Conservation (phyloP, 2,888 invertebrate species). For the Lacanobia oleracea region DNA sequence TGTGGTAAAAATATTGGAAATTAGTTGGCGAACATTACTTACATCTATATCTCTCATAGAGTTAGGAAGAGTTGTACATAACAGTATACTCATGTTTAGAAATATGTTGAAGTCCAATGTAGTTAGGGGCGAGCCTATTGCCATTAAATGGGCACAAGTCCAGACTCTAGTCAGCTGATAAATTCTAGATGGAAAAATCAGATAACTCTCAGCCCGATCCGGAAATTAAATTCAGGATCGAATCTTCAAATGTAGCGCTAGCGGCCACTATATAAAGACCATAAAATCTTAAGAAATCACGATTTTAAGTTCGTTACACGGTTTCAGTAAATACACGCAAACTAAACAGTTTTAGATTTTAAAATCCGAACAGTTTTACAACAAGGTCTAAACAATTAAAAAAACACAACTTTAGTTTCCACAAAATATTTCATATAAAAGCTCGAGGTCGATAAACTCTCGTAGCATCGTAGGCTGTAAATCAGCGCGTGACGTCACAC, state of each 20-base stretch:
- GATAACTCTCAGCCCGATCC: not conserved
- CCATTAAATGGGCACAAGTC: not conserved
- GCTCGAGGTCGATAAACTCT: slow-evolving; percentile 70
- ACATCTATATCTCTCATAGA: too few species aligned
- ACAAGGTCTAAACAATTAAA: not conserved
- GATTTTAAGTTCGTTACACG: not conserved
- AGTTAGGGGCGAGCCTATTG: not conserved
- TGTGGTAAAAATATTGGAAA: not conserved
- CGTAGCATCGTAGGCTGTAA: slow-evolving; percentile 73
- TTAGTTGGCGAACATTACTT: not conserved
- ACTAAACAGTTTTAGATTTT: not conserved
- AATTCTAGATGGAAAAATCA: too few species aligned
- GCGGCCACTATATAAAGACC: too few species aligned
- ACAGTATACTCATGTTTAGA: too few species aligned
- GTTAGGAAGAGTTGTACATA: too few species aligned
- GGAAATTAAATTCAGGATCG: not conserved
- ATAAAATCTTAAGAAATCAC: not conserved
- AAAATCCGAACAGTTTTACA: not conserved
- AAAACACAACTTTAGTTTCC: slow-evolving; percentile 10
- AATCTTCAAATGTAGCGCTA: not conserved
- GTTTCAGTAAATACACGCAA: not conserved
- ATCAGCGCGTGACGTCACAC: slow-evolving; percentile 76
- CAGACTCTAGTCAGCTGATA: not conserved
- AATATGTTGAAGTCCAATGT: too few species aligned
- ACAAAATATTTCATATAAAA: slow-evolving; percentile 46